A percentile compares a stretch with the other conserved stretches of the same genome.
These are phyloP conservation scores for Caenorhabditis panamensis DNA, from an alignment of 2,888 invertebrate genomes.

Conservation along the genomic window DNA sequence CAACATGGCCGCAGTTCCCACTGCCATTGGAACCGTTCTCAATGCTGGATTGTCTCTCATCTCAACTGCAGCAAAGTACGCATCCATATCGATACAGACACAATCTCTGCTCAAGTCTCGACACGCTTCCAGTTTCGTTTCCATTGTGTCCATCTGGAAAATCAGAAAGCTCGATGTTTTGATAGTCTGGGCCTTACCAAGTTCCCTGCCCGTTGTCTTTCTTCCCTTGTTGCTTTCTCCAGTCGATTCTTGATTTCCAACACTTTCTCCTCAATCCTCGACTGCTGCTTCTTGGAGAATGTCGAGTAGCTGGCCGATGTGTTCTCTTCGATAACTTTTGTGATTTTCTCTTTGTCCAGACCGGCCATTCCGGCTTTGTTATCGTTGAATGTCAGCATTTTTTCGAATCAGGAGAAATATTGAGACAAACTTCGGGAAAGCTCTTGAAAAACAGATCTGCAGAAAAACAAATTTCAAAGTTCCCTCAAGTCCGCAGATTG, in stretches of 20 bases:
- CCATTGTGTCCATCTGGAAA: constrained; percentile 82
- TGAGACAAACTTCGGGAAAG: no score
- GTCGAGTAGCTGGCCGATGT: constrained; percentile 84
- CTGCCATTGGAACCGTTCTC: constrained; percentile 84
- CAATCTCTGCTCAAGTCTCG: constrained; percentile 82
- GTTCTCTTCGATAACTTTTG: constrained; percentile 82
- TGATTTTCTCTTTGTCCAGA: constrained; percentile 82
- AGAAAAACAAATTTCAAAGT: constrained; percentile 15
- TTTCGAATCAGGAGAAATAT: no score
- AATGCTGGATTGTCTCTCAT: constrained; percentile 83
- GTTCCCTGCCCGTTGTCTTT: constrained; percentile 58
- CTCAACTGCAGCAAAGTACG: constrained; percentile 84
- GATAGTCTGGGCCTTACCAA: constrained; percentile 68
- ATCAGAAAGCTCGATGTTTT: no score
- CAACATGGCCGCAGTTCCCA: constrained; percentile 84
- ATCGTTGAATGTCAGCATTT: constrained; percentile 66
- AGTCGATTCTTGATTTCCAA: constrained; percentile 60
- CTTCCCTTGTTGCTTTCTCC: constrained; percentile 50
- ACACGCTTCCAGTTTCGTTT: constrained; percentile 82
- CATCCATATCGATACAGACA: constrained; percentile 84
- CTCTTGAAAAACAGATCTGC: constrained; percentile 9
- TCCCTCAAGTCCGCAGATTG: constrained; percentile 24
- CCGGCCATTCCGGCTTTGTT: constrained; percentile 83
- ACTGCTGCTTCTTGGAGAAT: constrained; percentile 83
- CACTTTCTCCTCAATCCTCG: constrained; percentile 83